Conservation (phyloP, 2,797 vertebrate species). For the Eulemur mongoz region DNA sequence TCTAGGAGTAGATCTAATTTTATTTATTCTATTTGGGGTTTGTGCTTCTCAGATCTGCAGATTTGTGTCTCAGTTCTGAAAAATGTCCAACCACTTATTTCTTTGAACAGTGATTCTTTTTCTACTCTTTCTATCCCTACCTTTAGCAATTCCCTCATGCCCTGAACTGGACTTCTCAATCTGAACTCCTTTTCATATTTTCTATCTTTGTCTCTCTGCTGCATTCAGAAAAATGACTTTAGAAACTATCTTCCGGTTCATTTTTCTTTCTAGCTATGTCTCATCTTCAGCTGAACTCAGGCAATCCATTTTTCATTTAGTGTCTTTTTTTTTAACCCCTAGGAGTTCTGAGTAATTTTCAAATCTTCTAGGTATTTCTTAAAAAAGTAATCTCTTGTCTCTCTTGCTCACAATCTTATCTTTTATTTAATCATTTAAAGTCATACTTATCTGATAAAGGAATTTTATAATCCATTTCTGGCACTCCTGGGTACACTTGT, state of each 20-base stretch:
- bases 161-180: neutral
- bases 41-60: neutral
- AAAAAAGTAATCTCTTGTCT: neutral
- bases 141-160: neutral
- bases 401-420: neutral
- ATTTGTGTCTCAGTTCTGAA: neutral
- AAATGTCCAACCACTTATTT: neutral
- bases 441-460: neutral
- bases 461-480: neutral
- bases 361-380: neutral
- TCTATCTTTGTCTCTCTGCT: neutral
- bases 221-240: neutral
- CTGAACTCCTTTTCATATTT: neutral
- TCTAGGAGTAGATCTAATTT: neutral
- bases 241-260: neutral
- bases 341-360: neutral
- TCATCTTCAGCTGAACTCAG: neutral
- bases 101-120: neutral
- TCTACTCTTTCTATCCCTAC: neutral
- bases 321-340: neutral
- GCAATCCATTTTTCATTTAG: neutral
- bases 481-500: neutral
- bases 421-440: conserved; percentile 2
- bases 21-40: neutral
- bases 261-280: conserved; percentile 42